Evolutionary conservation across 2,797 vertebrate genomes (phyloP).

Genomic region (Anniella stebbinsi): DNA sequence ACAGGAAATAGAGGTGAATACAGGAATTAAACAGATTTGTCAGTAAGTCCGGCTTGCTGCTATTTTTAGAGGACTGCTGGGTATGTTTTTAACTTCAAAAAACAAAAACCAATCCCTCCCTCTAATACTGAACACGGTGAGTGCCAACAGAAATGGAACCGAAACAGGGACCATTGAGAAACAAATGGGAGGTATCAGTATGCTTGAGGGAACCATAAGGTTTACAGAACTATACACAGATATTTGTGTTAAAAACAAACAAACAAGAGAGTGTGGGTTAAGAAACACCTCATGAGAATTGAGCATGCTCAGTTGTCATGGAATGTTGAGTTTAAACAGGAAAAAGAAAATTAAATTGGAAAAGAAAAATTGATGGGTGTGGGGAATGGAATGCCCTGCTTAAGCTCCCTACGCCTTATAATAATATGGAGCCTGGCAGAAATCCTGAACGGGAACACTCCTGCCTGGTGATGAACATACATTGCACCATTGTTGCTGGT

Average conservation of each 20-base stretch:
- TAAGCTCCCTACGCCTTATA: neutral
- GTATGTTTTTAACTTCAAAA: neutral
- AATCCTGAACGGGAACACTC: neutral
- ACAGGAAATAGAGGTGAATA: too few relatives aligned
- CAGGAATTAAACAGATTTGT: neutral
- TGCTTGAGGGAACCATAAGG: neutral
- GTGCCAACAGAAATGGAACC: neutral
- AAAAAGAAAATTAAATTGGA: neutral
- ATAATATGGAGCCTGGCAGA: neutral
- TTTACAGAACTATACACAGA: neutral
- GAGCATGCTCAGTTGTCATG: neutral
- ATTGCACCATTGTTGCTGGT: neutral
- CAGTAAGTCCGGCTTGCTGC: neutral
- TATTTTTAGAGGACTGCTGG: neutral
- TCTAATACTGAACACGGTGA: neutral
- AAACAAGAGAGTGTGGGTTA: too few relatives aligned
- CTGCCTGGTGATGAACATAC: neutral
- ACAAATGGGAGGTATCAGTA: neutral
- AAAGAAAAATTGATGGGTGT: too few relatives aligned
- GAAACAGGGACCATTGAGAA: neutral
- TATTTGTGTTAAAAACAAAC: neutral
- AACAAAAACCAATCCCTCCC: neutral
- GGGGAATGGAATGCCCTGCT: neutral
- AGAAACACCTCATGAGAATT: neutral
- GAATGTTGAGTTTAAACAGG: neutral